phyloP scores from a whole-genome alignment of 2,797 vertebrate species.

The Bovichtus variegatus region DNA sequence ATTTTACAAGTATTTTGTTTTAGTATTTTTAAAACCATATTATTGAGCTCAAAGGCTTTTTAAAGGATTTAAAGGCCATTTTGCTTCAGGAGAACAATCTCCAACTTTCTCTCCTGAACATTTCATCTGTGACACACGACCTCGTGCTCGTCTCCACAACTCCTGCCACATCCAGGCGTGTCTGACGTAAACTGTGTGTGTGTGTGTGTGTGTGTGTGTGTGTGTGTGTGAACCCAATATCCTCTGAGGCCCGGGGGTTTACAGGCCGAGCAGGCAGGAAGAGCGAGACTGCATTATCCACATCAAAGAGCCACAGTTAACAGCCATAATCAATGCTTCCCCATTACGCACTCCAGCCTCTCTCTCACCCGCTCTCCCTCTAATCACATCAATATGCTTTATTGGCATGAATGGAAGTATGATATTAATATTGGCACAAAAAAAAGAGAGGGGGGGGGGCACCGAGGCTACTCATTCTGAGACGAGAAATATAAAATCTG shows the following conservation, averaged over 20 bases:
- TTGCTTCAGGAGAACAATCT: too few species aligned
- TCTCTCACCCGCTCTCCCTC: slow-evolving; percentile 38
- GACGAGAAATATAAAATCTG: not conserved
- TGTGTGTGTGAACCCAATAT: slow-evolving; percentile 79
- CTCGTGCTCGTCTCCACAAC: not conserved
- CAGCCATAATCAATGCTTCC: slow-evolving; percentile 87
- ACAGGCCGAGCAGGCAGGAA: slow-evolving; percentile 78
- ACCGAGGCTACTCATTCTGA: too few species aligned
- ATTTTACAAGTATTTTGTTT: too few species aligned
- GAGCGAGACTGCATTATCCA: slow-evolving; percentile 85
- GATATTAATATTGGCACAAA: slow-evolving; percentile 53
- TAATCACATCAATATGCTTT: slow-evolving; percentile 69
- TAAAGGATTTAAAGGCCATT: too few species aligned
- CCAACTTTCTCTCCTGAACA: too few species aligned
- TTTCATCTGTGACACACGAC: too few species aligned
- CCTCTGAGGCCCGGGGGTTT: slow-evolving; percentile 80
- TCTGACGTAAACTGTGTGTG: slow-evolving; percentile 18
- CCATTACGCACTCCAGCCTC: slow-evolving; percentile 77
- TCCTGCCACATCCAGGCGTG: slow-evolving; percentile 36
- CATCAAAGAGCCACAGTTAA: slow-evolving; percentile 86
- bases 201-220: too few species aligned
- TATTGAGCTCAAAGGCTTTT: too few species aligned
- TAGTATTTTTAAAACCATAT: too few species aligned
- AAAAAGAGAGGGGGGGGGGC: not conserved
- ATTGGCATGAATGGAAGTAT: slow-evolving; percentile 61